Percentiles rank a stretch among this genome's conserved stretches.
phyloP scores from a whole-genome alignment of 2,888 invertebrate genomes.

The Metalampra italica region DNA sequence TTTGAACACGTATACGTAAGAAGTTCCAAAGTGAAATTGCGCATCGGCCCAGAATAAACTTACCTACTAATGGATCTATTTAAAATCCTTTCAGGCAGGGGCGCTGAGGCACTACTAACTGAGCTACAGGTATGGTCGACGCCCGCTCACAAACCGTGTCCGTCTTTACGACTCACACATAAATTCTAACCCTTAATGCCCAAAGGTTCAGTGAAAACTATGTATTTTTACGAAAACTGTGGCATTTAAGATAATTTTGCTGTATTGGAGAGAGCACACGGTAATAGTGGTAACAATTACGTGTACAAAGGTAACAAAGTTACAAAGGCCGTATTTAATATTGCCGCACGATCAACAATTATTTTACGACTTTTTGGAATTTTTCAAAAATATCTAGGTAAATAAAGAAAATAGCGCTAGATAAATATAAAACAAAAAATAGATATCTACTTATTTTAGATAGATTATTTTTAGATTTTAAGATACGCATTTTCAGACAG shows the following conservation, averaged over 20 bases:
- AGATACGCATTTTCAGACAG: too few species aligned
- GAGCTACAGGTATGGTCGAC: constrained; percentile 47
- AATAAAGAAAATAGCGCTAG: too few species aligned
- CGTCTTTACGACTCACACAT: constrained; percentile 38
- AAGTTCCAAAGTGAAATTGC: constrained; percentile 13
- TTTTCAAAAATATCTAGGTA: too few species aligned
- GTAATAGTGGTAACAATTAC: too few species aligned
- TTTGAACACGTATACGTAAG: neutral
- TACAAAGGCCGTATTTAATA: too few species aligned
- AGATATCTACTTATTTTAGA: too few species aligned
- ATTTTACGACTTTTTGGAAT: too few species aligned
- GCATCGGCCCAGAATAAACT: constrained; percentile 38
- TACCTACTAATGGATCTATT: constrained; percentile 38
- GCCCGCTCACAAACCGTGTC: constrained; percentile 22
- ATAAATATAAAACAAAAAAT: too few species aligned
- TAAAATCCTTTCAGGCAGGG: constrained; percentile 39
- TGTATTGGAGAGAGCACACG: too few species aligned
- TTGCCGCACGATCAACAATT: too few species aligned
- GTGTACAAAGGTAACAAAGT: too few species aligned
- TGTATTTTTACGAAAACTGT: constrained; percentile 10
- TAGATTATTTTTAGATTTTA: too few species aligned
- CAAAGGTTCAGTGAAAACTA: constrained; percentile 19
- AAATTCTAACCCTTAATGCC: constrained; percentile 40
- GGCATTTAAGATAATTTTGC: neutral
- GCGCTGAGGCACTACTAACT: constrained; percentile 27